Conservation (phyloP, 2,888 invertebrate species). For the Drosophila atroscutellata region DNA sequence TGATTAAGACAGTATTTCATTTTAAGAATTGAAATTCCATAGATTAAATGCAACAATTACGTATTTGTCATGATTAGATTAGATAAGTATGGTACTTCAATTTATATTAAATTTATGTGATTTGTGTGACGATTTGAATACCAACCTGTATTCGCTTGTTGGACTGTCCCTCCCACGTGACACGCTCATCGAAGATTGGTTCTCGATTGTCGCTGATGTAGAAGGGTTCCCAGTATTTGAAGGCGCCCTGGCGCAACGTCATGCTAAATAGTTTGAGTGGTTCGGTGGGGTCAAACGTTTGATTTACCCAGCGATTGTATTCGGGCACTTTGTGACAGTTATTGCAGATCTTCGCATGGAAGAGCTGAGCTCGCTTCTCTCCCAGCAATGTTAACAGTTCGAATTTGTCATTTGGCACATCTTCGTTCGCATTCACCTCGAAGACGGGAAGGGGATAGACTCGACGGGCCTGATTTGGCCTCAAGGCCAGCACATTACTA, state of each 20-base stretch:
- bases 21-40: background rate
- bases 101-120: background rate
- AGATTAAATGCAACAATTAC: too few species aligned
- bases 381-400: slow-evolving; percentile 63
- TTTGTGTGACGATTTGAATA: background rate
- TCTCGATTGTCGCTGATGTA: slow-evolving; percentile 95
- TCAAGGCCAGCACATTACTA: slow-evolving; percentile 85
- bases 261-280: slow-evolving; percentile 87
- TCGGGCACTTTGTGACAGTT: slow-evolving; percentile 70
- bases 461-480: slow-evolving; percentile 23
- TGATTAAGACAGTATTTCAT: background rate
- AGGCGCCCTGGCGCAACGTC: slow-evolving; percentile 89
- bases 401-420: slow-evolving; percentile 68
- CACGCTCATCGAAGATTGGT: slow-evolving; percentile 94
- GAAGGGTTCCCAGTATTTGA: slow-evolving; percentile 95
- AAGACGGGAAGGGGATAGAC: slow-evolving; percentile 77
- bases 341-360: slow-evolving; percentile 67
- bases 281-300: slow-evolving; percentile 19
- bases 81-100: background rate
- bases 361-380: slow-evolving; percentile 52
- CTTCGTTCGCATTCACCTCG: slow-evolving; percentile 55
- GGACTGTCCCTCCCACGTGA: slow-evolving; percentile 95
- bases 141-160: slow-evolving; percentile 82
- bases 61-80: background rate
- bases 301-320: slow-evolving; percentile 53